Evolutionary conservation across 1,140 invertebrate genomes (phyloP).

Genomic region (Trypoxylus dichotomus): DNA sequence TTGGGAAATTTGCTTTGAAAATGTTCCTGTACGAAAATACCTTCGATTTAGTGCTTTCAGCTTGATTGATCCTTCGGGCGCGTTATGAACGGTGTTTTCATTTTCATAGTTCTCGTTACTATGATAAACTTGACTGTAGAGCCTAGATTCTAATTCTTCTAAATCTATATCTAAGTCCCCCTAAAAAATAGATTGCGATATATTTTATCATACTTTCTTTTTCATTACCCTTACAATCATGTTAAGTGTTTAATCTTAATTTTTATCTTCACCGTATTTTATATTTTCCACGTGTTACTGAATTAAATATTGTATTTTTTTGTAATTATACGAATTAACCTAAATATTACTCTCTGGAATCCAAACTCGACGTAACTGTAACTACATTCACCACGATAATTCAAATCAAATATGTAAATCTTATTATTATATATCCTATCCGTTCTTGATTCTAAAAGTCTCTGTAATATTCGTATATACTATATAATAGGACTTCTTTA

Average conservation of each 20-base stretch:
- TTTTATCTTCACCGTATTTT: background rate
- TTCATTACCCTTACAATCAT: conserved; percentile 3
- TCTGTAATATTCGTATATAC: too few relatives aligned
- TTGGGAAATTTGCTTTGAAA: background rate
- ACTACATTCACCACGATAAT: background rate
- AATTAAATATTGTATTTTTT: background rate
- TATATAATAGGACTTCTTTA: too few relatives aligned
- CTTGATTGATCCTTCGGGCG: background rate
- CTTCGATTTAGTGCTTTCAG: background rate
- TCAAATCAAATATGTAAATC: too few relatives aligned
- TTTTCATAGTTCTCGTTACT: conserved; percentile 25
- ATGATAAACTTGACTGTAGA: conserved; percentile 53
- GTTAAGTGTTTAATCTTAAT: background rate
- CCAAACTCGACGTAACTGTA: background rate
- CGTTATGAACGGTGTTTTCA: background rate
- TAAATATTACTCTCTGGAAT: background rate
- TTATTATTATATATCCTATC: too few relatives aligned
- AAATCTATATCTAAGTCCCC: conserved; percentile 46
- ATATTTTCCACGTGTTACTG: background rate
- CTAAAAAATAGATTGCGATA: conserved; percentile 14
- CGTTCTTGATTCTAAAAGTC: too few relatives aligned
- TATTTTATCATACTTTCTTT: background rate
- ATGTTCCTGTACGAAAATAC: background rate
- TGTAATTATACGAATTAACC: background rate
- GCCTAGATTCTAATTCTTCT: conserved; percentile 53